phyloP scores from a whole-genome alignment of 2,113 vertebrate genomes.

The Haemorhous mexicanus region DNA sequence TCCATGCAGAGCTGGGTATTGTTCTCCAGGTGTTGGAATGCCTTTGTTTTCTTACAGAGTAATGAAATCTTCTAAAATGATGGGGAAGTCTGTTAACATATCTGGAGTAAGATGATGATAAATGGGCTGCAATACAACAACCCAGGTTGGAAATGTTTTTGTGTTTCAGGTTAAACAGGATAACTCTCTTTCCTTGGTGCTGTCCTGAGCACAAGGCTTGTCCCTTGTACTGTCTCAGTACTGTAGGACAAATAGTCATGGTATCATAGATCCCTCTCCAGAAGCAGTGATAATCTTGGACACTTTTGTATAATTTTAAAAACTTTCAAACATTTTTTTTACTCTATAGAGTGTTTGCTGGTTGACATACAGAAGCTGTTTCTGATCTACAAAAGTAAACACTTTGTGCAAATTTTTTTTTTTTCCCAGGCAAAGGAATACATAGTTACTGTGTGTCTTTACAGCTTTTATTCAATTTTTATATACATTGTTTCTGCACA shows the following conservation, averaged over 20 bases:
- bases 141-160: background rate
- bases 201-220: background rate
- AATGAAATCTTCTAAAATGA: background rate
- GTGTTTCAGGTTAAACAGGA: background rate
- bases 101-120: background rate
- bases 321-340: background rate
- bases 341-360: background rate
- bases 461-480: background rate
- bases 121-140: background rate
- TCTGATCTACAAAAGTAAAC: background rate
- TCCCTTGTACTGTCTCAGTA: background rate
- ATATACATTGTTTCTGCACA: background rate
- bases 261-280: background rate
- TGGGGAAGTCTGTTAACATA: background rate
- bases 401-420: background rate
- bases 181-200: background rate
- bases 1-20: background rate
- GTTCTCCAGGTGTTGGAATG: background rate
- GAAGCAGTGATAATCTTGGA: background rate
- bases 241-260: background rate
- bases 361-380: background rate
- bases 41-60: background rate
- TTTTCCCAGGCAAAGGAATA: background rate
- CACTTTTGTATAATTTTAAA: fast-evolving
- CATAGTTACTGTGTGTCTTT: background rate